Evolutionary conservation across 2,113 vertebrate species (phyloP), one percentile per base, ranked within the genome.

Genomic region (Myotis yumanensis): DNA sequence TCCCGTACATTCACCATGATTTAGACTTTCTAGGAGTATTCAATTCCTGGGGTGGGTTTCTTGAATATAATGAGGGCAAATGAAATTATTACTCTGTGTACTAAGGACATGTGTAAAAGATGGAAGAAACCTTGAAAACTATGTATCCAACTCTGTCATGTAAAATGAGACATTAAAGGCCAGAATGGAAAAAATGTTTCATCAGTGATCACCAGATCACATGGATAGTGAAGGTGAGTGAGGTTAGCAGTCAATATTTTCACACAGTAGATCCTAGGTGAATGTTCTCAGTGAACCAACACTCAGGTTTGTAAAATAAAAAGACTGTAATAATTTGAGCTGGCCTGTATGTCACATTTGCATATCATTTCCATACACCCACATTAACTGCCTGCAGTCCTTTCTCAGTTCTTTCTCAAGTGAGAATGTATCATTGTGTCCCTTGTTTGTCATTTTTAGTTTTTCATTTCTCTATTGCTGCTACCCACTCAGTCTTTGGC

Each of bases 401-500:
- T 77, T 92, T 92, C 87, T 93, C 76, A 68, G 93, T 72, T 96
- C 76, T 32, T 90, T 92, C 82, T 95, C 79, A 90, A 97, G 90
- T 80, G 85, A 90, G 79, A 90, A 93, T 54, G 79, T 76, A 62
- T 75, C 73, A 14, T 46, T 77, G 90, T 92, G 52, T 86, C 64
- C 52, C 95, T 90, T 86, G 23, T 82, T 86, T 90, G 93, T 91
- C 92, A 85, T 96, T 96, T 97, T 96, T 94, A 93, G 92, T 69
- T 89, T 97, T 81, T 73, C 73, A 25, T 92, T 86, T 96, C 81
- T 95, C 82, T 84, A 32, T 83, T 89, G 77, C 79, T 94, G 69
- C 79, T 95, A 92, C 95, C 96, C 96, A 96, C 97, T 96, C 95
- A 83, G 48, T 91, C 81, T 75, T 97, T 96, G 96, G 95, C 94